Base-by-base conservation (phyloP, 2,888 invertebrate species). In the Cryptocephalus primarius region DNA sequence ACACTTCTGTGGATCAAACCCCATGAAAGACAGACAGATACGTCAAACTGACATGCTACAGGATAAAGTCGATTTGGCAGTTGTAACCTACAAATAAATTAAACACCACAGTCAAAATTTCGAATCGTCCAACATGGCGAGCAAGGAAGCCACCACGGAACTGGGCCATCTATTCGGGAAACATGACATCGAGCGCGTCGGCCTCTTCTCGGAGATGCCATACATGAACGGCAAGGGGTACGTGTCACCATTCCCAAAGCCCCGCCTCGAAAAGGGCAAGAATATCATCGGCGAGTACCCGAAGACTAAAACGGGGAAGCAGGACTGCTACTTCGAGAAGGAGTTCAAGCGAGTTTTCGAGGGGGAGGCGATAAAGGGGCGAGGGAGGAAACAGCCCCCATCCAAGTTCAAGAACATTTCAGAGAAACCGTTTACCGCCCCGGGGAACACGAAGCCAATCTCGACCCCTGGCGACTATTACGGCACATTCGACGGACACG, bases 401-500 rank as follows among this genome's bases (percentile, higher is more conserved):
- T 45, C 55, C 4, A 48, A 41, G 32, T 52, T 49, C n/a, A 60
- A 59, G 48, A 58, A 57, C 40, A 54, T 59, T 3, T 57, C 58
- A 8, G 52, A 54, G 40, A 48, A 48, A 13, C 61, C 67, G 0
- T 68, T 71, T 46, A 47, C 64, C 32, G 67, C 70, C 4, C 48
- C 62, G 14, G 62, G 68, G 8, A 60, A 62, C 4, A 51, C 67
- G 1, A 75, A 77, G 57, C 58, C 60, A 43, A 74, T 74, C 52
- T 66, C 74, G 1, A 68, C 72, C 8, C 73, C 75, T 1, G 77
- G 76, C 11, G 77, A 77, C 57, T 72, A 70, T 59, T 71, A 69
- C 51, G 77, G 77, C 10, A 74, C 75, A 58, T 77, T 65, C 60
- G 60, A 55, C 54, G 65, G 61, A 44, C 65, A 48, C 48, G 62